phyloP scores from a whole-genome alignment of 2,888 invertebrate genomes.

The Drosophila vallismaia region DNA sequence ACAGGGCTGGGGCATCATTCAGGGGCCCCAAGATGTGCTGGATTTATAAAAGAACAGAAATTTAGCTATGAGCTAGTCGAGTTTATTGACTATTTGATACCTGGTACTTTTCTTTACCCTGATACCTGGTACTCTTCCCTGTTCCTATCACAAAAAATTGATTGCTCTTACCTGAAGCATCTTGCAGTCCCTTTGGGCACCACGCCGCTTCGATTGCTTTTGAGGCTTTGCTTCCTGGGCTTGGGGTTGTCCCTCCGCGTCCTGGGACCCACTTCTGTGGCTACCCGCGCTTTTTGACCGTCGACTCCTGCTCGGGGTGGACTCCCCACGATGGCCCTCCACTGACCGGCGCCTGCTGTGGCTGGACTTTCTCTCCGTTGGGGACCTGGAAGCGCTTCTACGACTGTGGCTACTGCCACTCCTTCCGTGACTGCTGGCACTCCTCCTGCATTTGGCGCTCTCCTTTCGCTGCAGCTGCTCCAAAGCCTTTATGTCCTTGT shows the following conservation, averaged over 20 bases:
- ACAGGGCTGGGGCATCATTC: constrained; percentile 41
- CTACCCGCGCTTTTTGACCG: constrained; percentile 79
- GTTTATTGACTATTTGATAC: no score
- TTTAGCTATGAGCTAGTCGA: no score
- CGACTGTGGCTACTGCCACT: constrained; percentile 15
- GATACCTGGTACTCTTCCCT: no score
- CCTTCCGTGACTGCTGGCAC: constrained; percentile 1
- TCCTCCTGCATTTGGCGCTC: constrained; percentile 32
- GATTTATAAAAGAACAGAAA: neutral
- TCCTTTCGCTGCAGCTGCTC: constrained; percentile 58
- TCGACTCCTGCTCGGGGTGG: constrained; percentile 48
- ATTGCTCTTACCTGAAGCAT: constrained; percentile 70
- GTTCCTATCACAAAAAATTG: no score
- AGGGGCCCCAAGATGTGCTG: constrained; percentile 47
- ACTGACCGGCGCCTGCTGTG: constrained; percentile 47
- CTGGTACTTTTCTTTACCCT: no score
- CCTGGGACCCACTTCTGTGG: constrained; percentile 56
- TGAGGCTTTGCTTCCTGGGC: constrained; percentile 1
- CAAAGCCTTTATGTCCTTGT: constrained; percentile 44
- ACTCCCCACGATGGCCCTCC: constrained; percentile 34
- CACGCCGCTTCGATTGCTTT: constrained; percentile 16
- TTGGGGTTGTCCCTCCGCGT: constrained; percentile 28
- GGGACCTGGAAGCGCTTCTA: constrained; percentile 45
- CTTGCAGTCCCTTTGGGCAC: constrained; percentile 72
- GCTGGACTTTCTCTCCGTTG: constrained; percentile 27